Evolutionary conservation across 2,888 invertebrate genomes (phyloP).

Genomic region (Macropis europaea): DNA sequence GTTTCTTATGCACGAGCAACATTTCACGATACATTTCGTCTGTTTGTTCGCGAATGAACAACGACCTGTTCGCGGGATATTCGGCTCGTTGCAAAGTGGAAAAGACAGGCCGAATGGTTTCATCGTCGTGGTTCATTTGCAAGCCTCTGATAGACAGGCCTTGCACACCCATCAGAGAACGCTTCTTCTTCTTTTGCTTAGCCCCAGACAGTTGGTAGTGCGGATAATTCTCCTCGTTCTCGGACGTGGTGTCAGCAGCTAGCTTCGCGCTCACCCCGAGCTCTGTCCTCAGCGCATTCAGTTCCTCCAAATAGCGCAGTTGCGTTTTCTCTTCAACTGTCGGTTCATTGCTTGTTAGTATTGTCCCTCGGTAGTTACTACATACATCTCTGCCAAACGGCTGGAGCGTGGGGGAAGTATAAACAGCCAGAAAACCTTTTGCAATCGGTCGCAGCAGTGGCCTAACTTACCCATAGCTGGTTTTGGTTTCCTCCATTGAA

Average conservation of each 20-base stretch:
- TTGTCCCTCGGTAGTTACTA: constrained; percentile 53
- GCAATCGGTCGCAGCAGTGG: constrained; percentile 21
- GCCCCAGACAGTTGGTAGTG: constrained; percentile 63
- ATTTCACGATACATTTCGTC: constrained; percentile 87
- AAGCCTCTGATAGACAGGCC: constrained; percentile 68
- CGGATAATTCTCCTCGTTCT: constrained; percentile 77
- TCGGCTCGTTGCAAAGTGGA: constrained; percentile 75
- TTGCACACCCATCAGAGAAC: constrained; percentile 60
- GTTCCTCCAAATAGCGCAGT: constrained; percentile 74
- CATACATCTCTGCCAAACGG: constrained; percentile 60
- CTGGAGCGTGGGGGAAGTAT: constrained; percentile 48
- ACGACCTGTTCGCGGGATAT: constrained; percentile 73
- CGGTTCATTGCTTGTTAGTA: constrained; percentile 60
- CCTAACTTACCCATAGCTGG: constrained; percentile 80
- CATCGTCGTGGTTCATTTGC: constrained; percentile 71
- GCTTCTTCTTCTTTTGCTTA: constrained; percentile 72
- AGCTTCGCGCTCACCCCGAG: constrained; percentile 70
- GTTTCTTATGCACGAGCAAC: constrained; percentile 86
- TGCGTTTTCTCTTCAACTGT: constrained; percentile 77
- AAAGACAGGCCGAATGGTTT: constrained; percentile 75
- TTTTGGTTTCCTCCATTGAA: constrained; percentile 76
- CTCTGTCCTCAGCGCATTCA: constrained; percentile 73
- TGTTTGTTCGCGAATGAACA: constrained; percentile 81
- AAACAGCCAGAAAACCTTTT: constrained; percentile 47
- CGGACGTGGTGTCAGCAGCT: constrained; percentile 73